A percentile compares a stretch with the other conserved stretches of the same genome.
Evolutionary conservation across 2,888 invertebrate genomes (phyloP).

Genomic region (Zaprionus obscuricornis): DNA sequence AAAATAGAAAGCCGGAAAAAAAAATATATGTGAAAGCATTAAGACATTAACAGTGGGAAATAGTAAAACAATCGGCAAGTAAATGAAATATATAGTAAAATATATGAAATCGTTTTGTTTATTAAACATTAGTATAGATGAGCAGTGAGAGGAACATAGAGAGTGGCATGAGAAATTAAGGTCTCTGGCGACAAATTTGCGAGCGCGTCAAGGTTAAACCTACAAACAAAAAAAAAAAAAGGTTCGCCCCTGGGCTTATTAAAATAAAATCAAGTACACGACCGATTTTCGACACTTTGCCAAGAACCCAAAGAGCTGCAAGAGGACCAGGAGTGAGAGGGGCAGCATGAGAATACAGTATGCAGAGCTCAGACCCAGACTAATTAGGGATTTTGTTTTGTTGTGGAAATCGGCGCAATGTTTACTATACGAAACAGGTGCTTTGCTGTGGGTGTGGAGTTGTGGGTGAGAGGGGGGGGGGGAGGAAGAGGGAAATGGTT

Average conservation of each 20-base stretch:
- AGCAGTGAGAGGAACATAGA: background rate
- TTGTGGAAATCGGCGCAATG: slow-evolving; percentile 20
- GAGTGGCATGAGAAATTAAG: background rate
- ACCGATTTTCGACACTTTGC: slow-evolving; percentile 43
- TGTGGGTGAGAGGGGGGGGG: slow-evolving; percentile 1
- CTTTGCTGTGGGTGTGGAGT: background rate
- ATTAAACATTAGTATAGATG: slow-evolving; percentile 32
- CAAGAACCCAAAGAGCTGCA: background rate
- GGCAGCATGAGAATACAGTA: background rate
- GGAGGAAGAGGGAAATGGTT: background rate
- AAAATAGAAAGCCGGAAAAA: background rate
- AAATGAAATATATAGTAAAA: slow-evolving; percentile 33
- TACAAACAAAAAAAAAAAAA: slow-evolving; percentile 3
- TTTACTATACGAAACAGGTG: slow-evolving; percentile 21
- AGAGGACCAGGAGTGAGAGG: background rate
- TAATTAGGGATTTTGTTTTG: slow-evolving; percentile 57
- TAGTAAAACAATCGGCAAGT: slow-evolving; percentile 16
- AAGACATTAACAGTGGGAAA: slow-evolving; percentile 49
- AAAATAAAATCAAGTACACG: slow-evolving; percentile 66
- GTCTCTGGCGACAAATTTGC: slow-evolving; percentile 44
- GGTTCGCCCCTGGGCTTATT: slow-evolving; percentile 50
- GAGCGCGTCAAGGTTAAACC: slow-evolving; percentile 31
- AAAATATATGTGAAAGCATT: slow-evolving; percentile 39
- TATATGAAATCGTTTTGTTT: slow-evolving; percentile 49
- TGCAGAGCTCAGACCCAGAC: slow-evolving; percentile 27